Conservation (phyloP, 2,113 vertebrate genomes). For the Nerophis ophidion region DNA sequence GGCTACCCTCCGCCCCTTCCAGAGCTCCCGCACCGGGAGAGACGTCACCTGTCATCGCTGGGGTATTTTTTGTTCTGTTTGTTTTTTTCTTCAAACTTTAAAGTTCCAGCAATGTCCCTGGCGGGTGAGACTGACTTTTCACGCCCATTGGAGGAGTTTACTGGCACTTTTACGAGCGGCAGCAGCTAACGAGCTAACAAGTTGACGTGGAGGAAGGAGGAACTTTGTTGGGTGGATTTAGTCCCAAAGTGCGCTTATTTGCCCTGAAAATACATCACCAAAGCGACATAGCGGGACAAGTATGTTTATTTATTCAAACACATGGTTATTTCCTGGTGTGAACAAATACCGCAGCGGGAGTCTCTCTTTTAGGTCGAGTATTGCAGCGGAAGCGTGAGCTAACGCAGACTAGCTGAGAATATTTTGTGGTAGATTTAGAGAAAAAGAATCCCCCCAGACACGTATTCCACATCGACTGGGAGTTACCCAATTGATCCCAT, state of each 20-base stretch:
- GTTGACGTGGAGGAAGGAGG: conserved; percentile 60
- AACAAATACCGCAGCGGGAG: conserved; percentile 51
- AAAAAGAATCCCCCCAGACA: neutral
- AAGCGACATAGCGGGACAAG: conserved; percentile 47
- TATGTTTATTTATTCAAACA: conserved; percentile 66
- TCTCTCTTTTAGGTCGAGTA: conserved; percentile 58
- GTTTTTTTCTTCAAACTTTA: too few species aligned
- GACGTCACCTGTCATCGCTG: conserved; percentile 30
- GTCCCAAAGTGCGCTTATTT: conserved; percentile 3
- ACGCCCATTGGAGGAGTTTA: conserved; percentile 11
- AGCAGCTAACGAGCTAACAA: conserved; percentile 44
- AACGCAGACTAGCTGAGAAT: conserved; percentile 62
- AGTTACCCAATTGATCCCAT: conserved; percentile 42
- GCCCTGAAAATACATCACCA: neutral
- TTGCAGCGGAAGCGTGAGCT: conserved; percentile 70
- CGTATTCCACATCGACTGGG: neutral
- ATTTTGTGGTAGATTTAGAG: conserved; percentile 41
- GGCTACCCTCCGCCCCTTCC: conserved; percentile 29
- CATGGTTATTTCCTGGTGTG: conserved; percentile 60
- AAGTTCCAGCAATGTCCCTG: conserved; percentile 30
- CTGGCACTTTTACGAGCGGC: conserved; percentile 8
- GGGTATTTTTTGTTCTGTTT: conserved; percentile 20
- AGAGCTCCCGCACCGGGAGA: neutral
- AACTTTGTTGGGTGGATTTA: conserved; percentile 17
- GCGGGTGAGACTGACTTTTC: conserved; percentile 29